Evolutionary conservation across 1,140 invertebrate genomes (phyloP).

Genomic region (Drosophila nasuta): DNA sequence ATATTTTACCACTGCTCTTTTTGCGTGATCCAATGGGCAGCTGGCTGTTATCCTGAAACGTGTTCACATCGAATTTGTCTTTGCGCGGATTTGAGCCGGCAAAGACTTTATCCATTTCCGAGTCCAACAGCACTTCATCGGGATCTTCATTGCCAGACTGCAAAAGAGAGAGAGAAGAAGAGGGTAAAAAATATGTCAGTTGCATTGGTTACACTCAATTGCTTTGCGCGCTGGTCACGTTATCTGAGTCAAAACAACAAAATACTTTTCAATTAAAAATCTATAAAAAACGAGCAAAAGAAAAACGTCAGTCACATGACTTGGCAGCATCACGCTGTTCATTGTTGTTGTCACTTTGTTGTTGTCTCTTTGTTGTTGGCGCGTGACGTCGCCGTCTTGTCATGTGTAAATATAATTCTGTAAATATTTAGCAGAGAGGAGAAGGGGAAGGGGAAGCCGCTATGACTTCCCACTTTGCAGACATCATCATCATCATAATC

Average conservation of each 20-base stretch:
- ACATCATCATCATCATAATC: background rate
- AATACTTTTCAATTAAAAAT: constrained; percentile 82
- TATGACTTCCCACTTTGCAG: constrained; percentile 11
- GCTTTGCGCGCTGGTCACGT: constrained; percentile 63
- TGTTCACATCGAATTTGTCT: constrained; percentile 88
- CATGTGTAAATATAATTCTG: constrained; percentile 48
- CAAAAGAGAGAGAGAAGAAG: constrained; percentile 47
- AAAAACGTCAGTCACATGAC: constrained; percentile 66
- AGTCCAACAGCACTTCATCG: constrained; percentile 89
- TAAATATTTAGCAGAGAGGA: constrained; percentile 28
- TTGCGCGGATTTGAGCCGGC: constrained; percentile 83
- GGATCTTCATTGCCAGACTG: constrained; percentile 87
- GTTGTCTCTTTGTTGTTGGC: constrained; percentile 6
- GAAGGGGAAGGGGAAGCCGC: background rate
- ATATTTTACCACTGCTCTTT: constrained; percentile 79
- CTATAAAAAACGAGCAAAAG: constrained; percentile 62
- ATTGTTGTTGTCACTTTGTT: constrained; percentile 26
- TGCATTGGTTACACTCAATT: constrained; percentile 51
- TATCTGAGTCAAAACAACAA: constrained; percentile 61
- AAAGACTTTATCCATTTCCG: constrained; percentile 93
- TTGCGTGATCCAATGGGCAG: constrained; percentile 85
- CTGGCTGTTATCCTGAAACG: constrained; percentile 86
- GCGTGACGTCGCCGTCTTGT: constrained; percentile 31
- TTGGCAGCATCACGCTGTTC: constrained; percentile 52
- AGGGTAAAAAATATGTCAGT: constrained; percentile 1